Conservation (phyloP, 2,888 invertebrate genomes). For the Camponotus fellah region DNA sequence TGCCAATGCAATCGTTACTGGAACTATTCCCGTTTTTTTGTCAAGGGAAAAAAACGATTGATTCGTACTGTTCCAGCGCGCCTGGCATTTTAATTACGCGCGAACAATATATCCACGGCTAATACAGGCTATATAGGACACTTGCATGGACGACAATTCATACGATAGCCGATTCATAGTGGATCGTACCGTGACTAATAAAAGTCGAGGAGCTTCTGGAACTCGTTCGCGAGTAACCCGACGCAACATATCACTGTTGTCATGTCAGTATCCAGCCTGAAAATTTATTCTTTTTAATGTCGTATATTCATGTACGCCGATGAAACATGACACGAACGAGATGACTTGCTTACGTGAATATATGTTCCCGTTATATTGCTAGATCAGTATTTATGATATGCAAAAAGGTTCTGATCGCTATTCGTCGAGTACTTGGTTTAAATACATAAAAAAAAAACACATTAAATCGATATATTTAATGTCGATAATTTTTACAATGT, state of each 20-base stretch:
- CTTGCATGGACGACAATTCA: slow-evolving; percentile 65
- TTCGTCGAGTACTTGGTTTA: neutral
- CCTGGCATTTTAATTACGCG: slow-evolving; percentile 73
- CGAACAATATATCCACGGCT: slow-evolving; percentile 65
- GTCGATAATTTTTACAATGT: neutral
- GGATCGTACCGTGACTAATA: slow-evolving; percentile 70
- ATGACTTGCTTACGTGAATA: slow-evolving; percentile 18
- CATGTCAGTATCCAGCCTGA: slow-evolving; percentile 55
- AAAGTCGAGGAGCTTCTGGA: slow-evolving; percentile 67
- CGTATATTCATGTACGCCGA: neutral
- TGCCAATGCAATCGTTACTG: neutral
- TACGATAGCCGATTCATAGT: slow-evolving; percentile 54
- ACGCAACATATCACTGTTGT: slow-evolving; percentile 63
- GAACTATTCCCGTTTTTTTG: neutral
- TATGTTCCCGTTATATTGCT: slow-evolving; percentile 7
- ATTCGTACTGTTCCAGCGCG: slow-evolving; percentile 24
- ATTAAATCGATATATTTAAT: neutral
- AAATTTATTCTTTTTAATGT: slow-evolving; percentile 66
- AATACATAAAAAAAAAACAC: neutral
- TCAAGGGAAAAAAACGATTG: slow-evolving; percentile 8
- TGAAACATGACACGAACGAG: slow-evolving; percentile 18
- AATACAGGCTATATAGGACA: slow-evolving; percentile 56
- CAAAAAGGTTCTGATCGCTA: neutral
- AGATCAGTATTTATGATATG: slow-evolving; percentile 27
- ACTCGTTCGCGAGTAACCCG: slow-evolving; percentile 61